These are phyloP conservation scores for cat (Felis catus) DNA, from an alignment of 2,113 vertebrate genomes.

Conservation along the genomic window DNA sequence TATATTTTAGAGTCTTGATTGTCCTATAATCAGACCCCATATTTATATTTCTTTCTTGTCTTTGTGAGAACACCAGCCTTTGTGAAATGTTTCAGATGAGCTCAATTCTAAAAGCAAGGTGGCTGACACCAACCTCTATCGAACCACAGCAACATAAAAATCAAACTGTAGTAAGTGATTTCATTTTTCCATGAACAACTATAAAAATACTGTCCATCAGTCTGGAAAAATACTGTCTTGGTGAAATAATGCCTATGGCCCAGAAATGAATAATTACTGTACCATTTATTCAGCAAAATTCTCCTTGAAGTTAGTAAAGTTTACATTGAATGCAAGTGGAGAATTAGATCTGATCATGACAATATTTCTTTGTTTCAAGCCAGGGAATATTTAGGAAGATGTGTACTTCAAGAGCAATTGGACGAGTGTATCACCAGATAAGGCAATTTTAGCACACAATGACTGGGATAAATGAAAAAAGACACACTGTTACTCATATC, in stretches of 20 bases:
- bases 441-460: not conserved
- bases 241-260: conserved; percentile 48
- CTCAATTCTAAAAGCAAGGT: conserved; percentile 46
- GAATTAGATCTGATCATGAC: conserved; percentile 38
- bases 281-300: conserved; percentile 54
- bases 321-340: conserved; percentile 42
- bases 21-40: not conserved
- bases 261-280: conserved; percentile 62
- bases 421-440: conserved; percentile 2
- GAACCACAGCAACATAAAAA: conserved; percentile 62
- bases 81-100: not conserved
- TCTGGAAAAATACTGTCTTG: conserved; percentile 56
- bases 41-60: not conserved
- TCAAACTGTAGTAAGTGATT: conserved; percentile 64
- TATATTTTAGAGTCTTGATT: not conserved
- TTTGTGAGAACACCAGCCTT: not conserved
- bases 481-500: conserved; percentile 27
- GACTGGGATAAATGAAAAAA: conserved; percentile 27
- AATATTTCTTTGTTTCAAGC: conserved; percentile 46
- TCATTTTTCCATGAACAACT: conserved; percentile 62
- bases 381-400: conserved; percentile 44
- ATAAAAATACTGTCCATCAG: conserved; percentile 65
- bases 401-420: not conserved
- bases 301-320: conserved; percentile 64
- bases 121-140: conserved; percentile 21